phyloP scores from a whole-genome alignment of 2,888 invertebrate genomes.

The Idaea biselata region DNA sequence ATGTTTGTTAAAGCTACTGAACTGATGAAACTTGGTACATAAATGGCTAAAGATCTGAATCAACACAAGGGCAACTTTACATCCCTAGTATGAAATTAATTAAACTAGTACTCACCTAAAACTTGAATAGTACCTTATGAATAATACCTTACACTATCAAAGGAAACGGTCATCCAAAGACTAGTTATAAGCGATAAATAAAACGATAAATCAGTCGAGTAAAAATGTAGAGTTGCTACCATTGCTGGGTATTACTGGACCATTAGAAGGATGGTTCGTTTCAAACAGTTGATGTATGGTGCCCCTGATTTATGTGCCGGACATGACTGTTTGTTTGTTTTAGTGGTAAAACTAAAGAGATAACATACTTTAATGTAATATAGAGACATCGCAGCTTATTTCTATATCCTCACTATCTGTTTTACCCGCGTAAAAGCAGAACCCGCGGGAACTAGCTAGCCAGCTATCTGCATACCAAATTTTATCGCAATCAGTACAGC shows the following conservation, averaged over 20 bases:
- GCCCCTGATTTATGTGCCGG: slow-evolving; percentile 45
- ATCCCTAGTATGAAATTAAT: no score
- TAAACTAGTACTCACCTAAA: no score
- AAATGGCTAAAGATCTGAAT: no score
- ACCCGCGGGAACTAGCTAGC: no score
- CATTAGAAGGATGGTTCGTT: slow-evolving; percentile 41
- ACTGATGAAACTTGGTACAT: no score
- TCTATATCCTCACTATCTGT: no score
- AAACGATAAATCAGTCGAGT: slow-evolving; percentile 26
- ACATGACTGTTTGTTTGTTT: slow-evolving; percentile 22
- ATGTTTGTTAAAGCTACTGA: no score
- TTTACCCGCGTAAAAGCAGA: no score
- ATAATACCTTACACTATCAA: not conserved
- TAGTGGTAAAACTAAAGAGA: slow-evolving; percentile 6
- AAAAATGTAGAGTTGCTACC: slow-evolving; percentile 34
- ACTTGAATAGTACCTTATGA: no score
- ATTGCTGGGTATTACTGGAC: slow-evolving; percentile 41
- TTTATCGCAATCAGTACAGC: no score
- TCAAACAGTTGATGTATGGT: slow-evolving; percentile 44
- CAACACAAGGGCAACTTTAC: no score
- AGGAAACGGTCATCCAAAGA: not conserved
- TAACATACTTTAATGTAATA: not conserved
- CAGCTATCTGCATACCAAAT: no score
- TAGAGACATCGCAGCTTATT: not conserved
- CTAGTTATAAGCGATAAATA: slow-evolving; percentile 20